Percentiles rank a stretch among this genome's conserved stretches.
phyloP scores from a whole-genome alignment of 2,888 invertebrate species.

The Chorisops tibialis region DNA sequence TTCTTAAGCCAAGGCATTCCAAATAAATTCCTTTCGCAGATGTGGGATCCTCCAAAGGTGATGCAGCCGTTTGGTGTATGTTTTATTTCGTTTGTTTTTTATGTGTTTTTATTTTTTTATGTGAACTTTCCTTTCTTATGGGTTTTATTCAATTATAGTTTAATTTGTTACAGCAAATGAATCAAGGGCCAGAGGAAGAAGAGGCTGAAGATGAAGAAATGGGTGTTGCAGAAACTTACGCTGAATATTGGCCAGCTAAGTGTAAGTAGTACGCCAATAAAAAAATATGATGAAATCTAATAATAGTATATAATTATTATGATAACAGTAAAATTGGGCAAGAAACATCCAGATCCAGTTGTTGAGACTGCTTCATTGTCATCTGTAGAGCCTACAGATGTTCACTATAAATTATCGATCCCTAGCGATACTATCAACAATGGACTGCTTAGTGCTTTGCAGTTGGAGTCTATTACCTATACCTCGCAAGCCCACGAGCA shows the following conservation, averaged over 20 bases:
- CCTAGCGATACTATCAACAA: conserved; percentile 80
- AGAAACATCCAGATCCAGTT: conserved; percentile 96
- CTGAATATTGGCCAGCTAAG: conserved; percentile 97
- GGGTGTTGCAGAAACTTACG: conserved; percentile 97
- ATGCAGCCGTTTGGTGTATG: conserved; percentile 37
- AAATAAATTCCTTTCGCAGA: conserved; percentile 59
- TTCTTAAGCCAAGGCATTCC: conserved; percentile 52
- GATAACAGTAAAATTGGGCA: conserved; percentile 81
- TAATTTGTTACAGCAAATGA: conserved; percentile 28
- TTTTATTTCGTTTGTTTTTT: neutral
- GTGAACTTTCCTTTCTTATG: neutral
- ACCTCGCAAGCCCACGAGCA: conserved; percentile 95
- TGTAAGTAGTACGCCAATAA: conserved; percentile 52
- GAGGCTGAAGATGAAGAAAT: conserved; percentile 93
- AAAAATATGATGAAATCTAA: neutral
- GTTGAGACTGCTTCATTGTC: conserved; percentile 98
- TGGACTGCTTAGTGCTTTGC: conserved; percentile 89
- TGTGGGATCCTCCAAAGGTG: conserved; percentile 58
- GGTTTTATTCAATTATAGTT: neutral
- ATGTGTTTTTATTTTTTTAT: neutral
- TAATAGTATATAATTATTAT: neutral
- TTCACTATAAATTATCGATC: conserved; percentile 79
- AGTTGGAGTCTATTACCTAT: conserved; percentile 96
- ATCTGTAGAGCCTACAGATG: conserved; percentile 91
- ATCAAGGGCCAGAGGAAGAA: conserved; percentile 59